Evolutionary conservation across 2,797 vertebrate species (phyloP), one percentile per base, ranked within the genome.

Genomic region (Melanotaenia parkinsoni): DNA sequence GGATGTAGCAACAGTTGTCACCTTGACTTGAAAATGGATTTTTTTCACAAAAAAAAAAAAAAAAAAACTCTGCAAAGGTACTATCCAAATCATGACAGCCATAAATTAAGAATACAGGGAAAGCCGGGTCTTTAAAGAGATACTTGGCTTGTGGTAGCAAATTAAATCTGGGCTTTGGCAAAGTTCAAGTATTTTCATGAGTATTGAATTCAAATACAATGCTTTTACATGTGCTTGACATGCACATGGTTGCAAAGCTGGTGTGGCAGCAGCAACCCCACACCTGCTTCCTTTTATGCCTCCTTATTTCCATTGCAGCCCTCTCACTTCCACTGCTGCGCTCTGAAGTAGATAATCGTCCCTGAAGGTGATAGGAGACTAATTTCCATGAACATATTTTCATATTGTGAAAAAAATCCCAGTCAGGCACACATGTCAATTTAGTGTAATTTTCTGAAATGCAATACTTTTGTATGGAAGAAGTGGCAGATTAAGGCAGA

Each of bases 401-500:
- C 78, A 90, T 86, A 83, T 87, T 82, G 69, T 72, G 67, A 61
- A 47, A 63, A 66, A 81, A 77, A 89, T 70, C 80, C 75, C 65
- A 78, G 77, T 74, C 85, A 84, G 74, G 72, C 87, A 38, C 83
- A 86, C 82, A 86, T 86, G 85, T 87, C 90, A 93, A 92, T 94
- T 93, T 88, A 79, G 83, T 91, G 82, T 81, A 93, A 94, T 93
- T 92, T 94, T 89, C 85, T 88, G 91, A 88, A 93, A 93, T 81
- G 47, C 79, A 90, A 90, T 91, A 91, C 91, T 90, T 92, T 80
- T 81, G 77, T 86, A 68, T 83, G 73, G 76, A 77, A 74, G 59
- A 83, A 75, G 81, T 75, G 83, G 67, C 72, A 84, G 81, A 77
- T 86, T 81, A 82, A 69, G 56, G 3, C 63, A 20, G 65, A 71